Conservation (phyloP, 1,140 invertebrate species). For the Paraescarpia echinospica region DNA sequence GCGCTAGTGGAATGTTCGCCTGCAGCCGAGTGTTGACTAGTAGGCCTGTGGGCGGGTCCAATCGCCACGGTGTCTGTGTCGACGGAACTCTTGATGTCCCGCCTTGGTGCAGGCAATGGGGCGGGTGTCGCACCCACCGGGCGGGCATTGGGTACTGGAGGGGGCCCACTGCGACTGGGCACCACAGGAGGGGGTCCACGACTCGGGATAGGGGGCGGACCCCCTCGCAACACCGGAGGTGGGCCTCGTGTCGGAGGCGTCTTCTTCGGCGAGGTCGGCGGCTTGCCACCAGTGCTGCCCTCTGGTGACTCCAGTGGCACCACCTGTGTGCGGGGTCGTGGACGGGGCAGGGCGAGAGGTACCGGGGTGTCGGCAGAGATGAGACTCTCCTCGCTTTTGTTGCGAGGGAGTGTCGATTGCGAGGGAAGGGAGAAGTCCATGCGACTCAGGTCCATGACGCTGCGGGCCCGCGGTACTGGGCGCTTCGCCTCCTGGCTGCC, state of each 20-base stretch:
- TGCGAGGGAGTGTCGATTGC: background rate
- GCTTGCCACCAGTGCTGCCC: conserved; percentile 11
- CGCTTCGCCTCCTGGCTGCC: conserved; percentile 20
- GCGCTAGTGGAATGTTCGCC: background rate
- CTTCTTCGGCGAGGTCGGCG: conserved; percentile 33
- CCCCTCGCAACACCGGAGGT: conserved; percentile 35
- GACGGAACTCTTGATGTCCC: conserved; percentile 33
- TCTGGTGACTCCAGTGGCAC: conserved; percentile 16
- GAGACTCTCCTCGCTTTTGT: background rate
- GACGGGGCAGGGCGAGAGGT: background rate
- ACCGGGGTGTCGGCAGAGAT: background rate
- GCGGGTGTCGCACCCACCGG: conserved; percentile 27
- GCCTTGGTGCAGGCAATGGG: conserved; percentile 35
- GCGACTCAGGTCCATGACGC: conserved; percentile 41
- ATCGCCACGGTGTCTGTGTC: conserved; percentile 4
- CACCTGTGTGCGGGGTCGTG: conserved; percentile 21
- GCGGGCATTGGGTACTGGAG: conserved; percentile 25
- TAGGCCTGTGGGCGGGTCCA: background rate
- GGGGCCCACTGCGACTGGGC: conserved; percentile 36
- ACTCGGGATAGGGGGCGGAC: conserved; percentile 8
- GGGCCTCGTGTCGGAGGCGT: conserved; percentile 36
- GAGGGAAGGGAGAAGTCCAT: background rate
- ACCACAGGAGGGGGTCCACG: conserved; percentile 7
- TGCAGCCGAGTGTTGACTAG: background rate
- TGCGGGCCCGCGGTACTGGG: conserved; percentile 43